Base-by-base conservation (phyloP, 2,113 vertebrate genomes). In the Charina bottae region DNA sequence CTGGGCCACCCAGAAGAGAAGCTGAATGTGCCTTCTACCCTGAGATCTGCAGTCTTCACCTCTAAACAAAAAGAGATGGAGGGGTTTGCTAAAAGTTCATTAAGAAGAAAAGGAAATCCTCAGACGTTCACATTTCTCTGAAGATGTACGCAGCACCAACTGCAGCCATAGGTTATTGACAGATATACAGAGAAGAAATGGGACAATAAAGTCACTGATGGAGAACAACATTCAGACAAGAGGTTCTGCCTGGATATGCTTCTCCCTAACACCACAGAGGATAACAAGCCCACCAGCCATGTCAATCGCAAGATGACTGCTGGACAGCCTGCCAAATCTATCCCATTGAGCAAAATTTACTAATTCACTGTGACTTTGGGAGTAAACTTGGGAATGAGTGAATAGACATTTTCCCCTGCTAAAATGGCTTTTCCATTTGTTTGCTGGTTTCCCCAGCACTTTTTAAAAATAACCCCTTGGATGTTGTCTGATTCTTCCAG, bases 301-400 rank as follows among this genome's bases (percentile, higher is more conserved):
- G 3, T 2, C 6, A 21, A 55, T 37, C 62, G 84, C 91, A 60
- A 87, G 92, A 33, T 1, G 89, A 87, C 89, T 88, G 68, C 5
- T 83, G 3, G 33, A 13, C 54, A 85, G 19, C 11, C 19, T 92
- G 53, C 4, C 68, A 95, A 85, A 11, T 24, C 0, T 1, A 0
- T 90, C 46, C 55, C 94, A 49, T 58, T 58, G 68, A 91, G 93
- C 15, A 0, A 21, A 4, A 91, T 8, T 1, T 90, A 23, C 68
- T 94, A 90, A 37, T 88, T 92, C 94, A 83, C 1, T 6, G 49
- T 89, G 21, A 89, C 0, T 91, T 95, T 93, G 37, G 93, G 91
- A 93, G 62, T 87, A 54, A 0, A 0, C 59, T 54, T 21, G n/a
- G 78, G 60, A 93, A 92, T 12, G 60, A 62, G 12, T 91, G 91